A percentile compares a stretch with the other conserved stretches of the same genome.
Conservation (phyloP, 2,797 vertebrate species). For the Falco concolor region DNA sequence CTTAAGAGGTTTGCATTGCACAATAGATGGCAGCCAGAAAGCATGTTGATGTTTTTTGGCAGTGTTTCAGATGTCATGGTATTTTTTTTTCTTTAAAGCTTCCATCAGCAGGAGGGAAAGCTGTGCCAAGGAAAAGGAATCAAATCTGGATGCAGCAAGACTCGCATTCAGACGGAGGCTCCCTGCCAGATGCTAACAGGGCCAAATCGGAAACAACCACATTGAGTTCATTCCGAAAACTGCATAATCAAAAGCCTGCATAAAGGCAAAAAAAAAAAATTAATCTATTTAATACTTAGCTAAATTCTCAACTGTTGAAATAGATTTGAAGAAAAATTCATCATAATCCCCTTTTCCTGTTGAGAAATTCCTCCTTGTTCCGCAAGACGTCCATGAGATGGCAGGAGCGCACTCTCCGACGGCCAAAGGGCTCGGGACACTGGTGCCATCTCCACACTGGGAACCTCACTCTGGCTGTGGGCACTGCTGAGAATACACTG, state of each 20-base stretch:
- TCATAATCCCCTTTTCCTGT: conserved; percentile 50
- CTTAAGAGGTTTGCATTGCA: conserved; percentile 67
- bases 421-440: fast-evolving
- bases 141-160: conserved; percentile 69
- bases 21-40: conserved; percentile 70
- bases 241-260: conserved; percentile 70
- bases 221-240: conserved; percentile 70
- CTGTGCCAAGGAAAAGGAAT: conserved; percentile 72
- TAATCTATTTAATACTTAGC: conserved; percentile 70
- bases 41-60: conserved; percentile 70
- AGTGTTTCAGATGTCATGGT: conserved; percentile 69
- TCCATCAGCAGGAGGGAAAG: conserved; percentile 71
- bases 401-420: conserved; percentile 41
- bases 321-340: conserved; percentile 67
- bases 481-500: neutral
- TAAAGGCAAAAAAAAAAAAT: conserved; percentile 40
- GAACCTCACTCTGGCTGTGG: neutral
- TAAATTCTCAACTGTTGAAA: conserved; percentile 69
- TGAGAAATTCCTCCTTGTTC: conserved; percentile 51
- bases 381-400: conserved; percentile 60
- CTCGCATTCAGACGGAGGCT: conserved; percentile 55
- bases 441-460: fast-evolving
- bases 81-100: conserved; percentile 71
- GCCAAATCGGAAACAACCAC: conserved; percentile 77
- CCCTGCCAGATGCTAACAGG: conserved; percentile 63